Evolutionary conservation across 2,888 invertebrate genomes (phyloP), one percentile per base, ranked within the genome.

Genomic region (Galerucella nymphaeae): DNA sequence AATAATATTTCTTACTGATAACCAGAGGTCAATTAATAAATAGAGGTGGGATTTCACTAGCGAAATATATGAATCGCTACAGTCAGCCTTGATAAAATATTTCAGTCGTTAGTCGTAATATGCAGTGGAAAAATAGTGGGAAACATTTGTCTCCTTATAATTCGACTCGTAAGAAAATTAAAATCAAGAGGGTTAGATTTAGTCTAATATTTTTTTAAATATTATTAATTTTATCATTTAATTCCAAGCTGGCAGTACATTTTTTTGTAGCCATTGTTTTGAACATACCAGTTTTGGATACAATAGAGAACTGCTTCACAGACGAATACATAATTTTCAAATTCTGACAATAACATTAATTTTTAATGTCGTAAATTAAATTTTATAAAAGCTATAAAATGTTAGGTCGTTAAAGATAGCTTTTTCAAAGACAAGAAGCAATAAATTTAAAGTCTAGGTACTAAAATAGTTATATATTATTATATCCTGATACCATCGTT

Each of bases 351-450:
- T 61, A 61, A 16, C 41, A 61, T 30, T 9, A 13, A 58, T 61
- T 61, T 61, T 16, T 41, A 38, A 61, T 30, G 61, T 16, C 61
- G n/a, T 61, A 61, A 61, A 61, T 30, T 61, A 41, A 13, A 61
- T 61, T 45, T 59, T 61, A 61, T 61, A 38, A 41, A 61, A 41
- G 61, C 16, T 38, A 13, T 61, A 61, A 61, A 61, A 38, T 41
- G 41, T 30, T 38, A 4, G n/a, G 16, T 61, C 61, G 13, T 61
- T 61, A 58, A 23, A 58, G 58, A 11, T 23, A 8, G 61, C 30
- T 58, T 58, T 58, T 58, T 23, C 23, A 58, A 58, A 58, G 58
- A 58, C 30, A 11, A 58, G 23, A 58, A 58, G 20, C 58, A 11
- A 58, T 58, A 61, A 61, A 38, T 61, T 61, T 59, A 41, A 13